Evolutionary conservation across 2,797 vertebrate species (phyloP), one percentile per base, ranked within the genome.

Genomic region (Rachycentron canadum): DNA sequence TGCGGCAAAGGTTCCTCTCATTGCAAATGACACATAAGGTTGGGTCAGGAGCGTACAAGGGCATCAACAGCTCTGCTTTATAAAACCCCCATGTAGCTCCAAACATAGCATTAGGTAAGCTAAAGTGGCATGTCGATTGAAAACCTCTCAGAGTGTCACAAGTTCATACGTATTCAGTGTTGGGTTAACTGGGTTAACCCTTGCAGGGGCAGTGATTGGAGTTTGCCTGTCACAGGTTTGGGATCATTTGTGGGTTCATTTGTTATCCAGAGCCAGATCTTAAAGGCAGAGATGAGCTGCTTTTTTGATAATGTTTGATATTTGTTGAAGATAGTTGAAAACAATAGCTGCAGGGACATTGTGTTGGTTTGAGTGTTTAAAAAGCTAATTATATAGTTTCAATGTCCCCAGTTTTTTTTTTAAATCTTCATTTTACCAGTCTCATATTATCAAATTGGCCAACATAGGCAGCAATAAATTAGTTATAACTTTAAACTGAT

Each of bases 21-120:
- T 76, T 82, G 78, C 68, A 86, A 87, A 77, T 64, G 79, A 47
- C 79, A 50, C 76, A 57, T 82, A 68, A 76, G 73, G 69, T 80
- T 75, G 84, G 77, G 72, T 83, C 71, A 88, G 67, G 47, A 61
- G 66, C 40, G 60, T 12, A 56, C 78, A 84, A 88, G 74, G 81
- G 36, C 82, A 69, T 28, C 50, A 28, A 28, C 49, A 77, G 60
- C 47, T 41, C 40, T 30, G 25, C 32, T 58, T 49, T 38, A 69
- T 47, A 64, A 69, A 59, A 28, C 38, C 11, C 4, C 2, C 17
- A 17, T 1, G 28, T 9, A 52, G 30, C 40, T 76, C 9, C 77
- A 67, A 73, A 59, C 26, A 63, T 11, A 68, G 40, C 62, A 61
- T 45, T 64, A 4, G 28, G 11, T 63, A 69, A 82, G 28, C 50